A percentile compares a stretch with the other conserved stretches of the same genome.
phyloP scores from a whole-genome alignment of 2,888 invertebrate species.

The Mechanitis messenoides region DNA sequence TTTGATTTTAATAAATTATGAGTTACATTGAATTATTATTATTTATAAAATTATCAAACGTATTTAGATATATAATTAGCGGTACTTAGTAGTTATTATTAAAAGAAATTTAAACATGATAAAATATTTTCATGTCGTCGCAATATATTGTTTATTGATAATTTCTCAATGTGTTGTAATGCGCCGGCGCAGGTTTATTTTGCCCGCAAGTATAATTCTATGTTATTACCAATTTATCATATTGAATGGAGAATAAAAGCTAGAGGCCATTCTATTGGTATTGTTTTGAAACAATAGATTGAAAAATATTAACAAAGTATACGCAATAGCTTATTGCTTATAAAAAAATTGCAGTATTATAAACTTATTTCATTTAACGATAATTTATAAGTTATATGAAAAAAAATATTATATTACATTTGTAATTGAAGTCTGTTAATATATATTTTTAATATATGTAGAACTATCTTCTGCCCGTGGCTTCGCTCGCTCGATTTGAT shows the following conservation, averaged over 20 bases:
- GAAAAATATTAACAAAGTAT: background rate
- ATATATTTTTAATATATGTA: no score
- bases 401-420: no score
- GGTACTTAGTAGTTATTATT: background rate
- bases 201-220: constrained; percentile 6
- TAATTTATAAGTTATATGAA: no score
- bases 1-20: no score
- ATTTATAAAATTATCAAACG: background rate
- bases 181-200: background rate
- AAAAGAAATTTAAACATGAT: no score
- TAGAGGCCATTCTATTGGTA: constrained; percentile 20
- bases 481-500: no score
- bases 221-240: constrained; percentile 23
- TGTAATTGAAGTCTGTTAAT: no score
- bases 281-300: constrained; percentile 22
- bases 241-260: constrained; percentile 21
- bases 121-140: no score
- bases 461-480: no score
- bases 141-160: background rate
- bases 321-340: background rate
- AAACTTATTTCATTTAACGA: no score
- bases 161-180: background rate
- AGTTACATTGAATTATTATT: background rate
- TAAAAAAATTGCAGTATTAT: no score
- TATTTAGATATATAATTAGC: no score